Evolutionary conservation across 2,113 vertebrate genomes (phyloP), one percentile per base, ranked within the genome.

Genomic region (Peromyscus polionotus): DNA sequence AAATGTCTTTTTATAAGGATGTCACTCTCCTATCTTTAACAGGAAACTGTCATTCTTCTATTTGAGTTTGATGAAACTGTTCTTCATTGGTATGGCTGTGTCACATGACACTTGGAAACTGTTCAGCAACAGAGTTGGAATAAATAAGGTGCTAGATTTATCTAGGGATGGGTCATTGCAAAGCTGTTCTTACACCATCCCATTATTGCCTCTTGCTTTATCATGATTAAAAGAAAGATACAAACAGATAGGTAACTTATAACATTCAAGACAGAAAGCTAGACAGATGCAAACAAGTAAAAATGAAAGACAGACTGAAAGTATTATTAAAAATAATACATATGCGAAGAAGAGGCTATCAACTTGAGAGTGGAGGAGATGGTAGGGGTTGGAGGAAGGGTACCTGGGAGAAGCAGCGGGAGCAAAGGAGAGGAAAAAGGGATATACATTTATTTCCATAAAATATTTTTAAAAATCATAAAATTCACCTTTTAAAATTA

Each of bases 211-310:
- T 12, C 33, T 7, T 45, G n/a, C 85, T 95, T 88, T 70, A 65
- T 3, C 31, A 51, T 94, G 65, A 80, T 4, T 61, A 94, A 94
- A 68, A 63, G 39, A 65, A 39, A 72, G 72, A 28, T 5, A 26
- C 57, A 48, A 70, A 36, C 57, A 59, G 31, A 39, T 68, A 54
- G 48, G 28, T 51, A 96, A 92, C 11, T 54, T 20, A 51, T 0
- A 54, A 36, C 11, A 91, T 72, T 70, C 24, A 83, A 22, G 22
- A 92, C 36, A 87, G 83, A 76, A 93, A 90, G 6, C 67, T 83
- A 93, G 28, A 68, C 88, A 89, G 20, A 88, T 42, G 28, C 19
- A 17, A 70, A 80, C 20, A 95, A 88, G 79, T 90, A 75, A 57
- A 87, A 94, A 57, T 10, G 72, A 70, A 92, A 73, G 12, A 92